These are phyloP conservation scores for Busseola fusca DNA, from an alignment of 2,888 invertebrate genomes.

Conservation along the genomic window DNA sequence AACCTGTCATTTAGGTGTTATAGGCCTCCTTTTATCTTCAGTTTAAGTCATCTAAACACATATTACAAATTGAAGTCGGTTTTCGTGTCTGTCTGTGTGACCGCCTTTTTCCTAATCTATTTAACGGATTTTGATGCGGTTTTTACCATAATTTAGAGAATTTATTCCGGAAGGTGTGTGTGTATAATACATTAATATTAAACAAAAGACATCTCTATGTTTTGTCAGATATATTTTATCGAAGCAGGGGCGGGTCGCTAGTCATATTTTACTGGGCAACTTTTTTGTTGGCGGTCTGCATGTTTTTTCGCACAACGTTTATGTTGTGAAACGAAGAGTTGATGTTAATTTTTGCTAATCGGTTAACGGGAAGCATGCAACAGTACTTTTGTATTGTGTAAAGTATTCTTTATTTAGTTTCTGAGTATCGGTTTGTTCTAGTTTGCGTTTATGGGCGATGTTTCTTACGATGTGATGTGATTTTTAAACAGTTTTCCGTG, in stretches of 20 bases:
- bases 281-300: slow-evolving; percentile 28
- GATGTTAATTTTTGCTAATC: slow-evolving; percentile 55
- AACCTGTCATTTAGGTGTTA: slow-evolving; percentile 27
- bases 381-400: slow-evolving; percentile 41
- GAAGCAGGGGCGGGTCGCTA: background rate
- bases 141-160: background rate
- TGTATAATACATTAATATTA: background rate
- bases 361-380: slow-evolving; percentile 55
- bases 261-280: slow-evolving; percentile 13
- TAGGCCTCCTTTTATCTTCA: slow-evolving; percentile 25
- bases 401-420: slow-evolving; percentile 27
- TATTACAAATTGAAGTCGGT: background rate
- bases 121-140: background rate
- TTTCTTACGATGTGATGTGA: slow-evolving; percentile 27
- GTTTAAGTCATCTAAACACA: slow-evolving; percentile 8
- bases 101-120: background rate
- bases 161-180: background rate
- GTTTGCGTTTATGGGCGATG: slow-evolving; percentile 18
- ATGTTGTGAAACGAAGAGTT: slow-evolving; percentile 36
- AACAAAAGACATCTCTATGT: background rate
- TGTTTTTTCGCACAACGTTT: slow-evolving; percentile 21
- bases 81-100: background rate
- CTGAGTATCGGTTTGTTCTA: slow-evolving; percentile 31
- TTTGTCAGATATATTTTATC: background rate
- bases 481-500: slow-evolving; percentile 23